Evolutionary conservation across 2,888 invertebrate genomes (phyloP).

Genomic region (Junonia oenone): DNA sequence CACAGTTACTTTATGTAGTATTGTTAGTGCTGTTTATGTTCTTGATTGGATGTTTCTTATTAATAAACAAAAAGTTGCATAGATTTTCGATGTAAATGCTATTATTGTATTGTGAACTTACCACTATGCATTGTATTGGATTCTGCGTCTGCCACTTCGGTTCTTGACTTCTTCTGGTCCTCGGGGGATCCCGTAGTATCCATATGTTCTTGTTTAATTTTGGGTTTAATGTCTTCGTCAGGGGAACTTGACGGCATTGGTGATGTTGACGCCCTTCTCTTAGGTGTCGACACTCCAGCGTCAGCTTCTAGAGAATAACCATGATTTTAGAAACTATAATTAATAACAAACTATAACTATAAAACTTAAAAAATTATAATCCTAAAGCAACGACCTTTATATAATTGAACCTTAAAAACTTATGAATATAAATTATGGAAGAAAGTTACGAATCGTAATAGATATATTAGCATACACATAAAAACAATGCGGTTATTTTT

Average conservation of each 20-base stretch:
- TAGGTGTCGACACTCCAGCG: constrained; percentile 80
- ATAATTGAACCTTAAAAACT: too few relatives aligned
- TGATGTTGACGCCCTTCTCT: constrained; percentile 79
- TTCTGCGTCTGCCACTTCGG: constrained; percentile 92
- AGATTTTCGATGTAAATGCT: background rate
- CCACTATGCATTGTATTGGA: constrained; percentile 95
- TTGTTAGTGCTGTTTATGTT: background rate
- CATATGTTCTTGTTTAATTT: constrained; percentile 84
- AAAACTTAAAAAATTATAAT: too few relatives aligned
- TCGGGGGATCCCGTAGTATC: constrained; percentile 83
- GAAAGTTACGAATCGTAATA: too few relatives aligned
- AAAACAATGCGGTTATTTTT: too few relatives aligned
- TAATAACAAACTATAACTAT: too few relatives aligned
- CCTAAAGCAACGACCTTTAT: too few relatives aligned
- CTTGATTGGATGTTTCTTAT: background rate
- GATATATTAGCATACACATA: too few relatives aligned
- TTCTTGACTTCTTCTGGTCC: constrained; percentile 86
- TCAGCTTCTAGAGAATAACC: constrained; percentile 51
- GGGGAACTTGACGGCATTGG: constrained; percentile 75
- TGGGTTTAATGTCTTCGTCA: constrained; percentile 72
- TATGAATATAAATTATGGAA: too few relatives aligned
- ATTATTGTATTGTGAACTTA: constrained; percentile 68
- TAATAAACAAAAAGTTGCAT: background rate
- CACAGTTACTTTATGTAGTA: background rate
- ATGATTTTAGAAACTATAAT: background rate